Base-by-base conservation (phyloP, 2,797 vertebrate species). In the Takifugu rubripes region DNA sequence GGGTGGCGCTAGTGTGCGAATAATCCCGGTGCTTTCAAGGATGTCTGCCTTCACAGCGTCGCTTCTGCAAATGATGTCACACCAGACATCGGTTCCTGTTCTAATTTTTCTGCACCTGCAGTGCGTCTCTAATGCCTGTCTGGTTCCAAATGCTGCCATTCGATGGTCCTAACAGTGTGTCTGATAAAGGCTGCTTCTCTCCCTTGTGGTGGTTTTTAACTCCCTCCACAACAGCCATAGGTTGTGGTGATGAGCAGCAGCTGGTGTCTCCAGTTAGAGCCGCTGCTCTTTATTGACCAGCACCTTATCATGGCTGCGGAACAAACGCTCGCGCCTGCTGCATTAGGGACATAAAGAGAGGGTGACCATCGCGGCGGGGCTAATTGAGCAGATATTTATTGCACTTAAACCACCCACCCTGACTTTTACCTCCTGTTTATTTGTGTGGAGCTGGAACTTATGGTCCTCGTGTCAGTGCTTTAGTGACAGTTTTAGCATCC, bases 1-100 rank as follows among this genome's bases (percentile, higher is more conserved):
- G 57, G 89, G 75, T 87, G 89, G 89, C 77, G 86, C 87, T 86
- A 74, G 75, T 78, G 88, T 1, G 3, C 74, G 87, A 75, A 74
- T 61, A 85, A 84, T 85, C 54, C 10, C 65, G 72, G 72, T 77
- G 75, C 70, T 68, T 73, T 75, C 63, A 54, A 57, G 47, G 66
- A 59, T 43, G 16, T 77, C 77, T 80, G 79, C 75, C 84, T 83
- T 68, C 72, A 57, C 70, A 61, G 66, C 21, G 59, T 77, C 74
- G 72, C 59, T 58, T 8, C 33, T 57, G 26, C 64, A 55, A 48
- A 61, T 82, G 66, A 67, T 33, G 31, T 33, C 31, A 33, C 4
- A 33, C 31, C 33, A 11, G 33, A 33, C 33, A 33, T 11, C 8
- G 11, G 33, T 33, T 11, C 9, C 3, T 10, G 33, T 33, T 11